Evolutionary conservation across 92 coral and sea anemone genomes (phyloP), one percentile per base, ranked within the genome.

Genomic region (Palythoa caribaeorum): DNA sequence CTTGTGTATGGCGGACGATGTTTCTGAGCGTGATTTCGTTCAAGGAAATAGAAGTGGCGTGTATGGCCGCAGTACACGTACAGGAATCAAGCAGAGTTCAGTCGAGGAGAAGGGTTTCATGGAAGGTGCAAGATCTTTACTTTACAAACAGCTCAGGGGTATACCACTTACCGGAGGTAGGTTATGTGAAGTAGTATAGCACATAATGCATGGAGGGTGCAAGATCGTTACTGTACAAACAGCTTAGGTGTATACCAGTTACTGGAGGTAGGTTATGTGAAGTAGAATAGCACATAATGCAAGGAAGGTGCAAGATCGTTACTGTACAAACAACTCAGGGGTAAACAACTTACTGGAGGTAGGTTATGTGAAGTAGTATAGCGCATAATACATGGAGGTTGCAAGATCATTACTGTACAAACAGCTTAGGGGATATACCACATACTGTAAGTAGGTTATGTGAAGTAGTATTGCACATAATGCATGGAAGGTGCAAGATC

Each of bases 31-130:
- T 21, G 99, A 94, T 79, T 96, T 93, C 88, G 94, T 95, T 39
- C 53, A 89, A 63, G 99, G 99, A 9, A 92, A 91, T 54, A 91
- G 95, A 17, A 95, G 99, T 76, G 92, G 95, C 55, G 78, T 94
- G 4, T 95, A 90, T 86, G 99, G 99, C 20, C 94, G 94, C 77
- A 96, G 98, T 79, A 96, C 98, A 12, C 89, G 94, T 1, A 91
- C 92, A 9, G 94, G 93, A 36, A 87, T 89, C 84, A 90, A 84
- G 62, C 80, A 88, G 71, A 83, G 90, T 87, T 90, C 94, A 14
- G 89, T 91, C 11, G 88, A 91, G 51, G 98, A 96, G 77, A 87
- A 44, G 81, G 60, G 60, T 52, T 73, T 90, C 38, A 92, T 95
- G 98, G 65, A 70, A 35, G 94, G 94, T 65, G 99, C 96, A 20